A percentile compares a stretch with the other conserved stretches of the same genome.
phyloP scores from a whole-genome alignment of 2,797 vertebrate species.

The Xyrichtys novacula region DNA sequence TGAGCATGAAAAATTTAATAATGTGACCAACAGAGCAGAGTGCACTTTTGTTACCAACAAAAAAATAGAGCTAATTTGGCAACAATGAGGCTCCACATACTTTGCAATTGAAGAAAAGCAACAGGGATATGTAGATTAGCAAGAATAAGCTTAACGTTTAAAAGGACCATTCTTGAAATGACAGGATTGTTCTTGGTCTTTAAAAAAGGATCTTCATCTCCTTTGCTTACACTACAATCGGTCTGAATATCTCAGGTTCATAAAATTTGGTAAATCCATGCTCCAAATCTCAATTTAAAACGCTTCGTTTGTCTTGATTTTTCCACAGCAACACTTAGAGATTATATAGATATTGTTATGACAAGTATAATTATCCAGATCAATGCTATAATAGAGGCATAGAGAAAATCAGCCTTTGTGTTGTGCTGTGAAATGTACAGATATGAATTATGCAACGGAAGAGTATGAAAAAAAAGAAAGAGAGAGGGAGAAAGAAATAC shows the following conservation, averaged over 20 bases:
- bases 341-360: constrained; percentile 37
- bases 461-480: constrained; percentile 48
- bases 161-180: neutral
- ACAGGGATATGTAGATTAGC: neutral
- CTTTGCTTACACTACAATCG: neutral
- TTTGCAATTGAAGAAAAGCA: neutral
- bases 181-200: neutral
- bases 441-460: constrained; percentile 69
- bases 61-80: too few species aligned
- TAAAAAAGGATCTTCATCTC: neutral
- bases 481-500: constrained; percentile 21
- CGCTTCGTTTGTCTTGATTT: constrained; percentile 28
- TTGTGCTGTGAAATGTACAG: constrained; percentile 43
- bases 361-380: constrained; percentile 54
- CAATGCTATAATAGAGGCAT: constrained; percentile 33
- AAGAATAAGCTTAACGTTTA: neutral
- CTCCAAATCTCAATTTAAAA: neutral
- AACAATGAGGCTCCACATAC: neutral
- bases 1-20: neutral
- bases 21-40: constrained; percentile 5
- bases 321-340: constrained; percentile 34
- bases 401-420: constrained; percentile 37
- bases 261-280: neutral
- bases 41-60: neutral
- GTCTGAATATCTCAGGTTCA: neutral